Base-by-base conservation (phyloP, 2,888 invertebrate genomes). In the Sesia bembeciformis region DNA sequence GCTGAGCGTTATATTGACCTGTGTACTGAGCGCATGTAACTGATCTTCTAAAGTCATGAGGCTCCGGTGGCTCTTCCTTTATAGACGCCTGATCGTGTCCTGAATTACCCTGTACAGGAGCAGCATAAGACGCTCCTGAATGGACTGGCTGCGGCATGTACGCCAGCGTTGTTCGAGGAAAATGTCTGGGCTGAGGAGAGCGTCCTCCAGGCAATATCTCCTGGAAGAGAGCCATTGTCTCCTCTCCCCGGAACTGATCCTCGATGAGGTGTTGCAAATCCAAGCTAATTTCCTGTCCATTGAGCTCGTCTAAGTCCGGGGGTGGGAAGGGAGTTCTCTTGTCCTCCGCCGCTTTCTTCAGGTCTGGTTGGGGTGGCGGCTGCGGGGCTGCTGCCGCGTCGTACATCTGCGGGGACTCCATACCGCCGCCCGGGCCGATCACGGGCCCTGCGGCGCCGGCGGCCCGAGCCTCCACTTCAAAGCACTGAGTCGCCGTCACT, bases 61-160 rank as follows among this genome's bases (percentile, higher is more conserved):
- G 95, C 69, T 96, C 96, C 4, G 94, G 91, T 0, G 96, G 96
- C 70, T 97, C 97, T 75, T 96, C 96, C 74, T 96, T 96, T 72
- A 96, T 95, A 53, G 94, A 94, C 40, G 93, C 92, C 61, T 84
- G 87, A 60, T 95, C 95, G 51, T 93, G 93, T 60, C 93, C 91
- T 2, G 80, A 72, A 53, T 73, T 84, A 1, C 84, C 70, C 65
- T 92, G 93, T 3, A 87, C 87, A 7, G 92, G 92, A 40, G 91
- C 83, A 23, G 80, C 90, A 58, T 84, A 88, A 3, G 93, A 93
- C 4, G 93, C 93, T 5, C 94, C 94, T 58, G 94, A 95, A 78
- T 96, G 96, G 3, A 97, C 96, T 38, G 96, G 96, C 81, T 97
- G 97, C 0, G 97, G 97, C 96, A 97, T 96, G 72, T 97, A 97